A percentile compares a stretch with the other conserved stretches of the same genome.
Conservation (phyloP, 2,888 invertebrate species). For the Agrochola circellaris region DNA sequence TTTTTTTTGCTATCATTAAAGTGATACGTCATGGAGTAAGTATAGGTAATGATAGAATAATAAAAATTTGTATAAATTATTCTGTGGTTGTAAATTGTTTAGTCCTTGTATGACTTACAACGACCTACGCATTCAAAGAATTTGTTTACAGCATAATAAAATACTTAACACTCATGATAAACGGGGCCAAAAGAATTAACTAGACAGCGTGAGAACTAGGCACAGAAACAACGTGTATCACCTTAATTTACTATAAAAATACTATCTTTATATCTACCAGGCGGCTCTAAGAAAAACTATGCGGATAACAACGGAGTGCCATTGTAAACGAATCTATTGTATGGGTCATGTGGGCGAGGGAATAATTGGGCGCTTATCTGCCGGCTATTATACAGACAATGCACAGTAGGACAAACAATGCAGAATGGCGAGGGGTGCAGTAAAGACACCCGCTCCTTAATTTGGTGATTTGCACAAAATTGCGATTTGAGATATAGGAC, state of each 20-base stretch:
- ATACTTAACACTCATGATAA: slow-evolving; percentile 19
- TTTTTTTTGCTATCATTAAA: neutral
- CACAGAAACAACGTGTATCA: slow-evolving; percentile 25
- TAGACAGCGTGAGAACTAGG: slow-evolving; percentile 54
- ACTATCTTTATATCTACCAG: slow-evolving; percentile 55
- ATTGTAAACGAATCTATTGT: slow-evolving; percentile 59
- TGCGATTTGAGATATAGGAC: neutral
- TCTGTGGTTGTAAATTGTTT: slow-evolving; percentile 8
- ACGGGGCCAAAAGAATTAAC: slow-evolving; percentile 45
- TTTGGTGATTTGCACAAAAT: slow-evolving; percentile 47
- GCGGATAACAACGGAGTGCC: slow-evolving; percentile 31
- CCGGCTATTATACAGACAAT: slow-evolving; percentile 52
- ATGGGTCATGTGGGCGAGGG: slow-evolving; percentile 53
- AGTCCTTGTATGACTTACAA: slow-evolving; percentile 21
- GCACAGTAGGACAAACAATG: slow-evolving; percentile 56
- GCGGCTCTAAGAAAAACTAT: slow-evolving; percentile 35
- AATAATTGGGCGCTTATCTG: slow-evolving; percentile 62
- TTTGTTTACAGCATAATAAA: neutral
- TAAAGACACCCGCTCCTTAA: slow-evolving; percentile 44
- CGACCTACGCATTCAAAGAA: slow-evolving; percentile 7
- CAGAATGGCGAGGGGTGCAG: slow-evolving; percentile 40
- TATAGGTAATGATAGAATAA: neutral
- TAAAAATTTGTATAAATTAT: neutral
- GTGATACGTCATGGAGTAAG: neutral
- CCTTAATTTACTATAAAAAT: slow-evolving; percentile 40